Evolutionary conservation across 2,888 invertebrate species (phyloP).

Genomic region (Spilosoma lubricipeda): DNA sequence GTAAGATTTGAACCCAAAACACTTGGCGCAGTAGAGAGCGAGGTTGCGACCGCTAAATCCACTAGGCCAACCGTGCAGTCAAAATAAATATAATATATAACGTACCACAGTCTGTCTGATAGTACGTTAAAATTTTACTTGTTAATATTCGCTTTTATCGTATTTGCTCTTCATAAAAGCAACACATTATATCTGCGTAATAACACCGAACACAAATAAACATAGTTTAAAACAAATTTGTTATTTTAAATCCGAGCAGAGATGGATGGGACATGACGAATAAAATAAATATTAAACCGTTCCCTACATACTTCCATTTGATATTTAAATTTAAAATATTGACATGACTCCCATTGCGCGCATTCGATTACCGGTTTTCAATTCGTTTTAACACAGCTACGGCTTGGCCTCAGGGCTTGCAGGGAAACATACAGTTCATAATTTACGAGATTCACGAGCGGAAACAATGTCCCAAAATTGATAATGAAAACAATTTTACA

Average conservation of each 20-base stretch:
- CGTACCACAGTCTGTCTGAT: not conserved
- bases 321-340: conserved; percentile 85
- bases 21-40: too few relatives aligned
- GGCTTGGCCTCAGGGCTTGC: conserved; percentile 76
- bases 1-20: too few relatives aligned
- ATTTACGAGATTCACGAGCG: conserved; percentile 80
- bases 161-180: conserved; percentile 5
- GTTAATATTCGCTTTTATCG: not conserved
- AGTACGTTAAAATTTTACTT: not conserved
- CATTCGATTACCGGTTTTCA: conserved; percentile 85
- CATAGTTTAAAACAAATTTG: conserved; percentile 41
- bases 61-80: too few relatives aligned
- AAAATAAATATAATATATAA: not conserved
- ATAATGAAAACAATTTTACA: conserved; percentile 82
- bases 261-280: conserved; percentile 68
- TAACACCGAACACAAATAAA: conserved; percentile 39
- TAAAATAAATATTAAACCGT: conserved; percentile 74
- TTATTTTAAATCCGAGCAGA: conserved; percentile 65
- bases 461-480: conserved; percentile 80
- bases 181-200: conserved; percentile 26
- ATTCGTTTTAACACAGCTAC: conserved; percentile 81
- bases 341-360: conserved; percentile 80
- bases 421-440: conserved; percentile 80
- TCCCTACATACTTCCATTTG: conserved; percentile 67
- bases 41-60: too few relatives aligned